A percentile compares a stretch with the other conserved stretches of the same genome.
These are phyloP conservation scores for Iphiclides podalirius DNA, from an alignment of 2,888 invertebrate species.

Conservation along the genomic window DNA sequence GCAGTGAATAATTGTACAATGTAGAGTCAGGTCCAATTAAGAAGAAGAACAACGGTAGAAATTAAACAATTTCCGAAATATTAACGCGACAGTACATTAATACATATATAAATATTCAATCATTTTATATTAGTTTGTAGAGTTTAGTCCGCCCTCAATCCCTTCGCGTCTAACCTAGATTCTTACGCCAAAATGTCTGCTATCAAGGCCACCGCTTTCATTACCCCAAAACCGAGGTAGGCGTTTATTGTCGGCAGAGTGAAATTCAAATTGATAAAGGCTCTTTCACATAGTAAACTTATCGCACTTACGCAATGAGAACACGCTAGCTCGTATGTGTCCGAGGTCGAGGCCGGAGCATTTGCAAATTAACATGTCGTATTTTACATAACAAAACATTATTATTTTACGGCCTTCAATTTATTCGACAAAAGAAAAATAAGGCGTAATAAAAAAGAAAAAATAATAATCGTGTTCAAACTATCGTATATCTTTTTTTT, in stretches of 20 bases:
- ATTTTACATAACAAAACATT: conserved; percentile 30
- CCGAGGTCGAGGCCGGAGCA: conserved; percentile 33
- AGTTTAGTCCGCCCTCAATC: conserved; percentile 40
- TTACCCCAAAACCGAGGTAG: background rate
- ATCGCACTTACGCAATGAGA: conserved; percentile 27
- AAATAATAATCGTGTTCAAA: no score
- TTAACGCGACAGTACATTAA: no score
- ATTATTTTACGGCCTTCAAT: conserved; percentile 18
- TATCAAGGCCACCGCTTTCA: conserved; percentile 44
- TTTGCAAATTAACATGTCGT: conserved; percentile 29
- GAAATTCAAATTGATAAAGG: no score
- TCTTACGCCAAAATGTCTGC: conserved; percentile 49
- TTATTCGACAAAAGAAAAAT: background rate
- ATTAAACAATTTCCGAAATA: no score
- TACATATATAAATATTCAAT: no score
- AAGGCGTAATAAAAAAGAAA: no score
- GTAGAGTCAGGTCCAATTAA: no score
- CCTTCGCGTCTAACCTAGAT: conserved; percentile 54
- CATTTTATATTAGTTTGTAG: conserved; percentile 23
- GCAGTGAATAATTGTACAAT: no score
- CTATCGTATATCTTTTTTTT: no score
- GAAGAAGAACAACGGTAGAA: no score
- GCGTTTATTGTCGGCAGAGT: no score
- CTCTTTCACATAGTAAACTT: background rate
- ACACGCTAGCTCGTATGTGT: conserved; percentile 23